Evolutionary conservation across 2,888 invertebrate species (phyloP).

Genomic region (Rhamphomyia laevipes): DNA sequence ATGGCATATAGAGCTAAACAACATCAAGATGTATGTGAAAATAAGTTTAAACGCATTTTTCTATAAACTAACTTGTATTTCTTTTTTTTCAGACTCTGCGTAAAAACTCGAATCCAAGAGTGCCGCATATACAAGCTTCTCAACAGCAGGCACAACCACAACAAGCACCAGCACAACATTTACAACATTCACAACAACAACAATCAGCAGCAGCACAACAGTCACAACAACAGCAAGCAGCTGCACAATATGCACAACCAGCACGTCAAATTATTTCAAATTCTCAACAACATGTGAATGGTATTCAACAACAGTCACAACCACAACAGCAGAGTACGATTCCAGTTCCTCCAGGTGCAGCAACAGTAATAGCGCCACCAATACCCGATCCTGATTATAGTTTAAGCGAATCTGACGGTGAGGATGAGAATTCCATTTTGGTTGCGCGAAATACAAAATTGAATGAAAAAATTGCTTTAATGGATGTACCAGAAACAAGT

Average conservation of each 20-base stretch:
- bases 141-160: constrained; percentile 12
- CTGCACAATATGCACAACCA: constrained; percentile 42
- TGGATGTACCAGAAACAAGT: constrained; percentile 50
- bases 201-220: constrained; percentile 30
- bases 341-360: constrained; percentile 19
- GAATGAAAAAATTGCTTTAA: constrained; percentile 42
- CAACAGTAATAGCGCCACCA: constrained; percentile 46
- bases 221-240: constrained; percentile 24
- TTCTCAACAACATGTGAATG: constrained; percentile 11
- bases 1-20: constrained; percentile 51
- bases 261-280: constrained; percentile 10
- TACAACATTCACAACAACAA: constrained; percentile 34
- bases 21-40: constrained; percentile 16
- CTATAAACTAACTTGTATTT: too few relatives aligned
- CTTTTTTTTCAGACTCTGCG: background rate
- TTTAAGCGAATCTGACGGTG: constrained; percentile 74
- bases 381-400: constrained; percentile 89
- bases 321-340: constrained; percentile 15
- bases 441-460: constrained; percentile 39
- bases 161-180: background rate
- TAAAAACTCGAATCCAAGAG: constrained; percentile 10
- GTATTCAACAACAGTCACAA: constrained; percentile 29
- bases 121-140: constrained; percentile 7
- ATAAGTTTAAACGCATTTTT: too few relatives aligned
- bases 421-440: constrained; percentile 42